Conservation (phyloP, 1,140 invertebrate genomes). For the Trichoplusia ni region DNA sequence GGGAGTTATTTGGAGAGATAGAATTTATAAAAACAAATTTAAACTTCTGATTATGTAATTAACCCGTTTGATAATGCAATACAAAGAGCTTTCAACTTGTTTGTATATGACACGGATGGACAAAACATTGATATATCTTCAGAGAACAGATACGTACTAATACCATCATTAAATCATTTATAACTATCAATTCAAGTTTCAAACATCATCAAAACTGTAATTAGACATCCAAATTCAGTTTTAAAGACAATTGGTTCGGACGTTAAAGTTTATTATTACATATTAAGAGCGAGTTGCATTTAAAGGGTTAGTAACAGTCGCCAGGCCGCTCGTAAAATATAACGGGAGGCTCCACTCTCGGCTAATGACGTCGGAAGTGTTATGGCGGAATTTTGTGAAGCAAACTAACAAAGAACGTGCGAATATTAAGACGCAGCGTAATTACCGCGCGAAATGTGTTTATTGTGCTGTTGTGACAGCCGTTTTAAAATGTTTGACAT, state of each 20-base stretch:
- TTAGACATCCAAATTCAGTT: neutral
- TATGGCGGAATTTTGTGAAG: conserved; percentile 24
- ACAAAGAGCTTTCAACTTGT: too few species aligned
- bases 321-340: conserved; percentile 42
- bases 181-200: neutral
- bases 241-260: conserved; percentile 26
- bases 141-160: too few species aligned
- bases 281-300: conserved; percentile 37
- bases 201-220: neutral
- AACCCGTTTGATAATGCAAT: too few species aligned
- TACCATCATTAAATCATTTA: too few species aligned
- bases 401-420: conserved; percentile 29
- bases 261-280: conserved; percentile 36
- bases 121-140: too few species aligned
- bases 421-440: conserved; percentile 19
- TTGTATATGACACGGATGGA: too few species aligned
- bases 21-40: too few species aligned
- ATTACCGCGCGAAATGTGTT: conserved; percentile 16
- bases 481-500: neutral
- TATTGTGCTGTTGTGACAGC: conserved; percentile 4
- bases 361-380: conserved; percentile 35
- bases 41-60: too few species aligned
- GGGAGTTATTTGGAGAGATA: too few species aligned
- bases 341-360: conserved; percentile 35
- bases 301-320: conserved; percentile 39